Evolutionary conservation across 1,140 invertebrate genomes (phyloP).

Genomic region (Cherax quadricarinatus): DNA sequence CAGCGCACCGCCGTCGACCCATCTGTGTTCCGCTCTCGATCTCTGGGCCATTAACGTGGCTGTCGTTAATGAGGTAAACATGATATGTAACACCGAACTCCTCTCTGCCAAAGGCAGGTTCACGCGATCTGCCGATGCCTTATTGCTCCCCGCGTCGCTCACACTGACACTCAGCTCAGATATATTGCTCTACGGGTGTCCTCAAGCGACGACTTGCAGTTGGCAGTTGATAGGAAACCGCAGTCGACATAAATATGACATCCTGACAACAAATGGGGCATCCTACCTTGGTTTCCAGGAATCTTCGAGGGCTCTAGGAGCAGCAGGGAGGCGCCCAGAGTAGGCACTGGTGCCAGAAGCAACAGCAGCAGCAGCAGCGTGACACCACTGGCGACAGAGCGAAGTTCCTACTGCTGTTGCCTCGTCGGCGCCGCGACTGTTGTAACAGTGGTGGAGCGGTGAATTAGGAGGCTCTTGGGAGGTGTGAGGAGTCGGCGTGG

Average conservation of each 20-base stretch:
- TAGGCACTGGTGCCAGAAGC: conserved; percentile 48
- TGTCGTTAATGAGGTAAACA: conserved; percentile 62
- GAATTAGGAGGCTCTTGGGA: conserved; percentile 34
- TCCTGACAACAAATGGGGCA: conserved; percentile 8
- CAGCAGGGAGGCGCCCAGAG: conserved; percentile 11
- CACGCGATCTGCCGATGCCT: conserved; percentile 25
- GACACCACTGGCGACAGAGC: conserved; percentile 66
- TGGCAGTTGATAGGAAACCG: conserved; percentile 43
- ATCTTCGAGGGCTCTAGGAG: conserved; percentile 50
- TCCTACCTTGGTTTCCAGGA: conserved; percentile 57
- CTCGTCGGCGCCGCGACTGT: conserved; percentile 64
- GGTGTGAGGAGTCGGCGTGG: conserved; percentile 47
- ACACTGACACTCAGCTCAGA: conserved; percentile 34
- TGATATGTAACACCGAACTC: conserved; percentile 65
- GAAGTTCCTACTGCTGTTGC: conserved; percentile 54
- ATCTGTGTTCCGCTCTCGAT: conserved; percentile 36
- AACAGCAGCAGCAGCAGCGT: conserved; percentile 37
- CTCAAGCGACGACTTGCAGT: conserved; percentile 33
- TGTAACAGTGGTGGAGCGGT: conserved; percentile 33
- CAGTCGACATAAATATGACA: conserved; percentile 59
- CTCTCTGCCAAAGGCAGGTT: conserved; percentile 8
- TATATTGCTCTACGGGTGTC: conserved; percentile 47
- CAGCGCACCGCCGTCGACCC: neutral
- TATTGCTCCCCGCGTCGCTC: conserved; percentile 8
- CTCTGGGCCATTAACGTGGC: conserved; percentile 57